Evolutionary conservation across 1,140 invertebrate species (phyloP).

Genomic region (Zaprionus ornatus): DNA sequence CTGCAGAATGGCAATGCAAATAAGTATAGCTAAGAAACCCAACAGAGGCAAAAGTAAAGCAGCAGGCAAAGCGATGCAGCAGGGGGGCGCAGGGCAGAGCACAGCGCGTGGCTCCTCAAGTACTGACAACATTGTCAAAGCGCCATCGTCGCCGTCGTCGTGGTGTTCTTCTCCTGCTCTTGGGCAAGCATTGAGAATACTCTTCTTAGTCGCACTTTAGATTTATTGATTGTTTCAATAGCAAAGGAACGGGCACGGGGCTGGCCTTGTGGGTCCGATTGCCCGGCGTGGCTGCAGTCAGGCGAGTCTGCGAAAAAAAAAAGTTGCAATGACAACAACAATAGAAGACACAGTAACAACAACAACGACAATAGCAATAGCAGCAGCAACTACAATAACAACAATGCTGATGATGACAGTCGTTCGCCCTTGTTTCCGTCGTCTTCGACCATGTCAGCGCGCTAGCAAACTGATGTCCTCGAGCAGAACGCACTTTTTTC

Average conservation of each 20-base stretch:
- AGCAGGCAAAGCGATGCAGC: constrained; percentile 9
- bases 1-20: constrained; percentile 29
- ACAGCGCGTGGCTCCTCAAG: constrained; percentile 28
- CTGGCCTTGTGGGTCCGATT: constrained; percentile 47
- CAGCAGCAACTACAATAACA: constrained; percentile 20
- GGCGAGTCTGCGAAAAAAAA: constrained; percentile 20
- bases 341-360: constrained; percentile 6
- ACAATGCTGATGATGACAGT: constrained; percentile 74
- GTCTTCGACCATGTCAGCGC: constrained; percentile 24
- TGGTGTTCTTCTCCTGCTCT: constrained; percentile 12
- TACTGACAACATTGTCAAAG: constrained; percentile 66
- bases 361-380: constrained; percentile 25
- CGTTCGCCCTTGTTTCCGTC: constrained; percentile 25
- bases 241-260: background rate
- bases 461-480: constrained; percentile 29
- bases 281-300: constrained; percentile 41
- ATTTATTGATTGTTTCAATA: constrained; percentile 77
- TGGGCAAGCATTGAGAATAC: constrained; percentile 36
- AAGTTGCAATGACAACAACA: background rate
- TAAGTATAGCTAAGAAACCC: constrained; percentile 29
- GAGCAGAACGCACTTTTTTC: constrained; percentile 51
- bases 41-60: background rate
- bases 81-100: background rate
- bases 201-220: constrained; percentile 69
- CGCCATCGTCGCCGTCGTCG: background rate